Base-by-base conservation (phyloP, 2,888 invertebrate species). In the Patella ulyssiponensis region DNA sequence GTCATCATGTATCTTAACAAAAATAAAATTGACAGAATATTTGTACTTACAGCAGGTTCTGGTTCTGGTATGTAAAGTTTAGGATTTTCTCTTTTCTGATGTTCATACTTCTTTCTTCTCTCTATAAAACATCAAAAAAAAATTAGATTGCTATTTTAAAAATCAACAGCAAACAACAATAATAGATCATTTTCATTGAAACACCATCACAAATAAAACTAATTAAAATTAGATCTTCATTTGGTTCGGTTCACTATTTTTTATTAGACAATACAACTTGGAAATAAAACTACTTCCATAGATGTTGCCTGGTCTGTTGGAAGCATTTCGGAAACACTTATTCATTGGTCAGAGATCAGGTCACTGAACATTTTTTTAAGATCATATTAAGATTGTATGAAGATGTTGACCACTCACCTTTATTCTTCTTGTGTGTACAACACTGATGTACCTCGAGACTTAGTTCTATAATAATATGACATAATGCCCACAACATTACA, bases 381-480 rank as follows among this genome's bases (percentile, higher is more conserved):
- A 44, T 44, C 44, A 44, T 9, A 44, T 9, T 44, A 33, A 44
- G 44, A 9, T 44, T 44, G 44, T 27, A 20, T 17, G 15, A 15
- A 20, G 23, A 15, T 44, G 27, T 53, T n/a, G 23, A 4, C 20
- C 9, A 74, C 75, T 17, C 80, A 91, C 91, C 88, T 85, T 91
- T 88, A 83, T 91, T 89, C 82, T 90, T 91, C 85, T 89, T 90
- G 83, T 88, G 85, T 69, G 89, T 91, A 81, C 90, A 89, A 80
- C 91, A 92, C 82, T 91, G 90, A 80, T 93, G 92, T n/a, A 92
- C 89, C 85, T 92, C 92, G 15, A 92, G 87, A 56, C 97, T 93
- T 69, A 98, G 92, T 91, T 98, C 98, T 90, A 96, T 94, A 78
- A 96, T 90, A 72, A 98, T 95, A 91, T 98, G 97, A 93, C 98